Conservation (phyloP, 2,797 vertebrate genomes). For the Squalus acanthias region DNA sequence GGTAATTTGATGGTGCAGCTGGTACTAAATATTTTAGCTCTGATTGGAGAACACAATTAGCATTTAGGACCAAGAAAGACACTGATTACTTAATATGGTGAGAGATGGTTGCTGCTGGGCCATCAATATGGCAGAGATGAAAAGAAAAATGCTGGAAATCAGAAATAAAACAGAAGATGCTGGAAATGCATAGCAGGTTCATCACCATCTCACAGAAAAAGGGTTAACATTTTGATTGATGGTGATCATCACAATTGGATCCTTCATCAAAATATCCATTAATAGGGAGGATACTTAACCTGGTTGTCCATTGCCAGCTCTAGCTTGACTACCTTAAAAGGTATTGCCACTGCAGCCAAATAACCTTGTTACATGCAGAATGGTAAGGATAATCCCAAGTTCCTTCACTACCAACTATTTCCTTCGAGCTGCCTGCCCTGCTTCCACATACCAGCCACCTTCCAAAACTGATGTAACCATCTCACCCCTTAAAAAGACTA, state of each 20-base stretch:
- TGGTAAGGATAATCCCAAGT: too few species aligned
- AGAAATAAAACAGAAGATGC: neutral
- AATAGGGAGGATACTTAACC: too few species aligned
- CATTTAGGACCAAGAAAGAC: neutral
- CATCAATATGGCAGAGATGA: neutral
- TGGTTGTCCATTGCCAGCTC: neutral
- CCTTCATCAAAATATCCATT: neutral
- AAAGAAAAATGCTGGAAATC: neutral
- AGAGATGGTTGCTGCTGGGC: neutral
- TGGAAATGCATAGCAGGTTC: neutral
- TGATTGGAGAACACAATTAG: neutral
- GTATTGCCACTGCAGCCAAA: neutral
- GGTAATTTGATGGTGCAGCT: neutral
- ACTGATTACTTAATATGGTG: neutral
- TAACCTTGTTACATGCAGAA: neutral
- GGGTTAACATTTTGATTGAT: neutral
- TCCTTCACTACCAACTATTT: too few species aligned
- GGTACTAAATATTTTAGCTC: neutral
- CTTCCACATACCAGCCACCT: too few species aligned
- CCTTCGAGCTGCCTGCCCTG: too few species aligned
- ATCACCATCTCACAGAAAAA: neutral
- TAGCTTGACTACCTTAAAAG: neutral
- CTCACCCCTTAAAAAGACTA: too few species aligned
- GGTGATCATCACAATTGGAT: neutral
- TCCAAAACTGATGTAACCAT: too few species aligned